A percentile compares a stretch with the other conserved stretches of the same genome.
These are phyloP conservation scores for Sarcophaga caerulescens DNA, from an alignment of 2,888 invertebrate genomes.

Conservation along the genomic window DNA sequence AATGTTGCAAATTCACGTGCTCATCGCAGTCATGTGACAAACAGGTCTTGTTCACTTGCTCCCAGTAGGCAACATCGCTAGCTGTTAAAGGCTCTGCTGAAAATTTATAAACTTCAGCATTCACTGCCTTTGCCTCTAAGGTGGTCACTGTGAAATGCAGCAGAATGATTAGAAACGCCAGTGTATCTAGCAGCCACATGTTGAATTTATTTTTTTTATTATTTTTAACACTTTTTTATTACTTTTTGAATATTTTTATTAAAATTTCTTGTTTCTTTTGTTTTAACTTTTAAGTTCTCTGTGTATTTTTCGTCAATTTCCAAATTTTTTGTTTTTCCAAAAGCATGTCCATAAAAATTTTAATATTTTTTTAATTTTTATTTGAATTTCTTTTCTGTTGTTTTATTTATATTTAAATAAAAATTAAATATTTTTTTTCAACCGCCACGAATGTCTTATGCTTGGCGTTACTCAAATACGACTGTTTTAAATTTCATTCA, in stretches of 20 bases:
- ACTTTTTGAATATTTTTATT: neutral
- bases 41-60: constrained; percentile 72
- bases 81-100: neutral
- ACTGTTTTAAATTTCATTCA: constrained; percentile 58
- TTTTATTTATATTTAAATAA: constrained; percentile 14
- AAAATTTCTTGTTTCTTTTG: too few species aligned
- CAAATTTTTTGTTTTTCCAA: constrained; percentile 42
- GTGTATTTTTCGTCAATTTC: constrained; percentile 40
- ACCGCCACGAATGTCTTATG: constrained; percentile 12
- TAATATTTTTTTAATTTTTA: constrained; percentile 1
- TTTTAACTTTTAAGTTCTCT: constrained; percentile 49
- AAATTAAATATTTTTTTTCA: too few species aligned
- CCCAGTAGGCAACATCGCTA: constrained; percentile 25
- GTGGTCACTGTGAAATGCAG: neutral
- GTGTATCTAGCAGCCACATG: too few species aligned
- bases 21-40: constrained; percentile 68
- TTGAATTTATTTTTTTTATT: neutral
- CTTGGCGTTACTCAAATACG: neutral
- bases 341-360: constrained; percentile 46
- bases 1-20: constrained; percentile 71
- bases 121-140: neutral
- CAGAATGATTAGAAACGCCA: neutral
- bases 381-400: neutral
- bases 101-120: neutral
- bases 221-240: neutral